A percentile compares a stretch with the other conserved stretches of the same genome.
Conservation (phyloP, 1,140 invertebrate genomes). For the Physella acuta region DNA sequence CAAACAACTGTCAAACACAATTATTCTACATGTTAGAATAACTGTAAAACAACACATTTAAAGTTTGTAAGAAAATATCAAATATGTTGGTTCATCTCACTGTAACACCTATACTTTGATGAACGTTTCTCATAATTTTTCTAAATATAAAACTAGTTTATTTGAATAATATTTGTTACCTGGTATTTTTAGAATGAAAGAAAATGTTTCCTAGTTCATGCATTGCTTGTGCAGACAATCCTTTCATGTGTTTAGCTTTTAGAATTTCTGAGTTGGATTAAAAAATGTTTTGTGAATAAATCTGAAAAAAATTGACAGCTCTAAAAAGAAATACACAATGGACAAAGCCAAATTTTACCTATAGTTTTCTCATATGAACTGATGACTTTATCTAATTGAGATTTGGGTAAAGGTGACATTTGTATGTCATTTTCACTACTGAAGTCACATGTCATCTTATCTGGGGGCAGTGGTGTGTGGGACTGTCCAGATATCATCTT, state of each 20-base stretch:
- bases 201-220: conserved; percentile 59
- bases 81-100: too few relatives aligned
- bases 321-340: not conserved
- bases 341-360: conserved; percentile 35
- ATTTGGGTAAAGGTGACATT: conserved; percentile 46
- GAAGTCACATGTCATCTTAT: conserved; percentile 47
- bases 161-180: too few relatives aligned
- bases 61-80: too few relatives aligned
- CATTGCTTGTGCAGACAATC: conserved; percentile 56
- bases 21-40: too few relatives aligned
- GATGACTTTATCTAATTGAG: conserved; percentile 52
- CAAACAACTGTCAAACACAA: too few relatives aligned
- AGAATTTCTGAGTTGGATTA: conserved; percentile 49
- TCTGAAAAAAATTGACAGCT: not conserved
- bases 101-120: too few relatives aligned
- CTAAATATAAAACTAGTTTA: too few relatives aligned
- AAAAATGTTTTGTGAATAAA: not conserved
- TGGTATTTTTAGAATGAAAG: conserved; percentile 51
- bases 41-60: too few relatives aligned
- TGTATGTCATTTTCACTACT: conserved; percentile 46
- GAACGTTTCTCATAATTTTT: too few relatives aligned
- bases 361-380: conserved; percentile 58
- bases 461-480: conserved; percentile 50
- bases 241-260: conserved; percentile 50
- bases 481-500: conserved; percentile 48